Conservation (phyloP, 30 jellyfish, hydroid and myxozoan species). For the Aurelia aurita complex sp. Pacific region DNA sequence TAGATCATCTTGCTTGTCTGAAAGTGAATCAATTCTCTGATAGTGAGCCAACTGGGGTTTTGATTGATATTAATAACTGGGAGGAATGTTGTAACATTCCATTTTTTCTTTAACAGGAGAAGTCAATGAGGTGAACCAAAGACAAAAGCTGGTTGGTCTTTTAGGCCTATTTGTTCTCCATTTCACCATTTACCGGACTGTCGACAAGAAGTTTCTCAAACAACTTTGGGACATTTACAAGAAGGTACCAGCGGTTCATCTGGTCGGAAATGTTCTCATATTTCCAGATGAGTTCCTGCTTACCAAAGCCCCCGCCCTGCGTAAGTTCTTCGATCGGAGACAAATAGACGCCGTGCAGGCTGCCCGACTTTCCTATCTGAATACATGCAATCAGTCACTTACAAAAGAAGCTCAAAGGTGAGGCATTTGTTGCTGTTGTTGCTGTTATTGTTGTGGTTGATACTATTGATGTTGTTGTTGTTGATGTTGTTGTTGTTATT, state of each 20-base stretch:
- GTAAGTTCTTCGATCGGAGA: constrained; percentile 72
- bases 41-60: no score
- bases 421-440: background rate
- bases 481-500: no score
- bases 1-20: no score
- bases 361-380: constrained; percentile 69
- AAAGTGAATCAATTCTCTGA: no score
- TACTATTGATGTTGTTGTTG: no score
- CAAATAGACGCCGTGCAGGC: constrained; percentile 80
- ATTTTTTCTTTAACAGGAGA: constrained; percentile 48
- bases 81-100: background rate
- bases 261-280: constrained; percentile 83
- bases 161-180: constrained; percentile 85
- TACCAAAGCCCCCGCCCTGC: constrained; percentile 70
- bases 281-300: constrained; percentile 89
- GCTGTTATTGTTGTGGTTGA: no score
- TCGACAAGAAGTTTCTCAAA: constrained; percentile 84
- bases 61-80: no score
- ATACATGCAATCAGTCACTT: constrained; percentile 72
- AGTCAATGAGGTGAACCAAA: constrained; percentile 62
- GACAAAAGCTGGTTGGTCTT: constrained; percentile 67
- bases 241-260: constrained; percentile 91
- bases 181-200: constrained; percentile 76
- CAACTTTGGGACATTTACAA: constrained; percentile 89
- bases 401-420: constrained; percentile 80